Conservation (phyloP, 2,888 invertebrate species). For the Acleris laterana region DNA sequence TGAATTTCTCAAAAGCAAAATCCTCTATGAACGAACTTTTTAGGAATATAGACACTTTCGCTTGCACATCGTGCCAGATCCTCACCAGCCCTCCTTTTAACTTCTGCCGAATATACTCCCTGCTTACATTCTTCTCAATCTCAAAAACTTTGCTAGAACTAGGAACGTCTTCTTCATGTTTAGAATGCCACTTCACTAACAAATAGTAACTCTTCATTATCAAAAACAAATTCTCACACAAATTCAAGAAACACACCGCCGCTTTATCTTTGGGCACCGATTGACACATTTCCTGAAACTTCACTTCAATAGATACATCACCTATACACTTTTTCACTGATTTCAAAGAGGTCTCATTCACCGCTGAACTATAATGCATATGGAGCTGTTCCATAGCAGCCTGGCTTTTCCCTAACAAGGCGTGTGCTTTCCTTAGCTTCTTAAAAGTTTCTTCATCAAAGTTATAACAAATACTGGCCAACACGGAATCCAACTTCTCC, state of each 20-base stretch:
- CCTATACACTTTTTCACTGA: conserved; percentile 82
- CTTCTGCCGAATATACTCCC: conserved; percentile 93
- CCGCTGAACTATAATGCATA: conserved; percentile 97
- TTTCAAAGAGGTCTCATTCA: conserved; percentile 90
- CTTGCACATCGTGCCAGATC: conserved; percentile 97
- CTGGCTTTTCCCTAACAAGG: conserved; percentile 94
- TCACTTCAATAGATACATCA: conserved; percentile 58
- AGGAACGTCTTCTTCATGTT: conserved; percentile 65
- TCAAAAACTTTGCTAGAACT: conserved; percentile 71
- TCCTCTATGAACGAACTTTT: conserved; percentile 91
- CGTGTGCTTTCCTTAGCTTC: conserved; percentile 94
- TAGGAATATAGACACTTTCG: conserved; percentile 93
- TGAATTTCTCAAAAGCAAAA: conserved; percentile 97
- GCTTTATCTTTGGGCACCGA: conserved; percentile 72
- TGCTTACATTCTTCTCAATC: conserved; percentile 87
- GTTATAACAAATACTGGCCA: conserved; percentile 89
- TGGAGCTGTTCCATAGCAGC: conserved; percentile 97
- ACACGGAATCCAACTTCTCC: conserved; percentile 93
- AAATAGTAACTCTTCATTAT: conserved; percentile 92
- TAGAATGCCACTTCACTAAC: conserved; percentile 90
- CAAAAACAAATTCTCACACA: conserved; percentile 94
- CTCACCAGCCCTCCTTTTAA: conserved; percentile 93
- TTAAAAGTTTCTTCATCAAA: conserved; percentile 92
- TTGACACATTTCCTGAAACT: conserved; percentile 93
- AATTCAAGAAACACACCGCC: conserved; percentile 89